Evolutionary conservation across 2,888 invertebrate species (phyloP).

Genomic region (Cryptus armator): DNA sequence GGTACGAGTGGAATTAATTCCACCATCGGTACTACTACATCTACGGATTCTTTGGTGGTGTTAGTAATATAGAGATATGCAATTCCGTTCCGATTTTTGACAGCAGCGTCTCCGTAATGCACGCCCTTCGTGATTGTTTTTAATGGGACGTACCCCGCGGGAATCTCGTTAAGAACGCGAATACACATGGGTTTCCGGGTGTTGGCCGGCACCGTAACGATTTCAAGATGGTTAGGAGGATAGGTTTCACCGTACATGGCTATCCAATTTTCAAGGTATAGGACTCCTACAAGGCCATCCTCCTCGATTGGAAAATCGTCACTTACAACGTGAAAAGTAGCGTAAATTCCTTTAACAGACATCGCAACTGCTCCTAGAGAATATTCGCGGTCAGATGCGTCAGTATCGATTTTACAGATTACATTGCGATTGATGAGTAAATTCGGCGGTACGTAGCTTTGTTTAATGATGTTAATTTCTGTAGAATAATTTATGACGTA

Average conservation of each 20-base stretch:
- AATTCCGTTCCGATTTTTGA: background rate
- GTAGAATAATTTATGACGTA: background rate
- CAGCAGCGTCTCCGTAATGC: conserved; percentile 3
- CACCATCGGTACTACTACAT: background rate
- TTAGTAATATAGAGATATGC: background rate
- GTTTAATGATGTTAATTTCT: background rate
- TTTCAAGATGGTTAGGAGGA: background rate
- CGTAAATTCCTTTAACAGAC: background rate
- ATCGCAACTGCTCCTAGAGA: conserved; percentile 1
- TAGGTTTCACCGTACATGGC: conserved; percentile 1
- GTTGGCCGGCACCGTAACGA: background rate
- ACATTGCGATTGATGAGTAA: conserved; percentile 58
- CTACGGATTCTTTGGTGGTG: conserved; percentile 1
- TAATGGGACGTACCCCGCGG: background rate
- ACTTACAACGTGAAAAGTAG: background rate
- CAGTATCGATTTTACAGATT: conserved; percentile 71
- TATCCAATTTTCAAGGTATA: background rate
- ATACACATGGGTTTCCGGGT: background rate
- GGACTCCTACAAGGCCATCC: background rate
- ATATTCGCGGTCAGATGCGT: background rate
- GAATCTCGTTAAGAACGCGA: background rate
- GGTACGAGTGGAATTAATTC: conserved; percentile 2
- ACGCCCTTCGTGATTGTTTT: background rate
- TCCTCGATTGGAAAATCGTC: background rate
- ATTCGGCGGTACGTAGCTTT: background rate